These are phyloP conservation scores for Phrynosoma blainvillii DNA, from an alignment of 2,113 vertebrate species.

Conservation along the genomic window DNA sequence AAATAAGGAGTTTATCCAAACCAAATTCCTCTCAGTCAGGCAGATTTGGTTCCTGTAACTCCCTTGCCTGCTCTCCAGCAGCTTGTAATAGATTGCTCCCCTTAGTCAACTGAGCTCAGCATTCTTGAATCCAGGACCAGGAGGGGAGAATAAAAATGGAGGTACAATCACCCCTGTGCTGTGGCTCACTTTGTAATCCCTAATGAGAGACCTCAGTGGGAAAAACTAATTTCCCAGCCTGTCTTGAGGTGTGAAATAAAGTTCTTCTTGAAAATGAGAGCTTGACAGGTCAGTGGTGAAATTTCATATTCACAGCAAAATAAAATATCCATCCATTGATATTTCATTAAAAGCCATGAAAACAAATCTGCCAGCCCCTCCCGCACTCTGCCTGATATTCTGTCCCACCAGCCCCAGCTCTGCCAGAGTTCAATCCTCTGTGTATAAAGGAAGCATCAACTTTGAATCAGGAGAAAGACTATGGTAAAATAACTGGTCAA, in stretches of 20 bases:
- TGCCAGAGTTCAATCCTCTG: neutral
- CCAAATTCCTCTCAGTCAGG: conserved; percentile 42
- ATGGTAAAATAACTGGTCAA: fast-evolving
- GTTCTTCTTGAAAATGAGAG: conserved; percentile 69
- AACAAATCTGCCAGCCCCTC: conserved; percentile 51
- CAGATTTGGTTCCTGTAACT: conserved; percentile 44
- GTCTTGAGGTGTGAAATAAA: conserved; percentile 75
- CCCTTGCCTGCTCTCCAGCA: neutral
- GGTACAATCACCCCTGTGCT: conserved; percentile 43
- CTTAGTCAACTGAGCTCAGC: conserved; percentile 51
- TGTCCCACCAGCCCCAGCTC: neutral
- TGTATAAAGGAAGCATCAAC: conserved; percentile 30
- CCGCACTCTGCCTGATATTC: conserved; percentile 29
- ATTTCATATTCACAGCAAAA: conserved; percentile 75
- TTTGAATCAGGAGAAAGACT: conserved; percentile 31
- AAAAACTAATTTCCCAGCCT: conserved; percentile 78
- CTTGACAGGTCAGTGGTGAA: conserved; percentile 70
- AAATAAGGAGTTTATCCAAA: conserved; percentile 46
- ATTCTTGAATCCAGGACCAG: neutral
- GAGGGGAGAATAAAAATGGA: conserved; percentile 57
- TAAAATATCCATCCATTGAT: conserved; percentile 77
- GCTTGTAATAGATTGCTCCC: conserved; percentile 37
- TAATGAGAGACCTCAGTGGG: conserved; percentile 68
- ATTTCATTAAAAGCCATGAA: conserved; percentile 74
- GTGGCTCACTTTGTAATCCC: conserved; percentile 66